Percentiles rank a stretch among this genome's conserved stretches.
Conservation (phyloP, 2,888 invertebrate genomes). For the Zhuqinia jingwanae region DNA sequence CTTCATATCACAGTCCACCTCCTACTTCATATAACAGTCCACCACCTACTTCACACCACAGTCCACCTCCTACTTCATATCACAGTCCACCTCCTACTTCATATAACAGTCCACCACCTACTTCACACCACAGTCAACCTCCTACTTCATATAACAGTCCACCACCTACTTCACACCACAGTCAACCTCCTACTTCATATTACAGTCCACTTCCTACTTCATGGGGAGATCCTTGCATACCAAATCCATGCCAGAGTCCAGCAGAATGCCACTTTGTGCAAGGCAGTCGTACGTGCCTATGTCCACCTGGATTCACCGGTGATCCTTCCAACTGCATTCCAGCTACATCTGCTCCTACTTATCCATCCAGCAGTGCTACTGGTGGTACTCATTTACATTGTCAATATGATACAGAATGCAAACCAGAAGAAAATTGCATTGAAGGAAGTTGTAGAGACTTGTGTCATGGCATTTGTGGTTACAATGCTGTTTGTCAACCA, state of each 20-base stretch:
- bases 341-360: background rate
- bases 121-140: no score
- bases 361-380: slow-evolving; percentile 32
- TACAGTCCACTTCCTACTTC: no score
- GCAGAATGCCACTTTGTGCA: slow-evolving; percentile 56
- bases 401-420: slow-evolving; percentile 61
- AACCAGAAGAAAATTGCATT: slow-evolving; percentile 53
- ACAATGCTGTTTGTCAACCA: slow-evolving; percentile 60
- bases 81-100: slow-evolving; percentile 20
- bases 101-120: no score
- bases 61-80: background rate
- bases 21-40: no score
- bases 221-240: slow-evolving; percentile 52
- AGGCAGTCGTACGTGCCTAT: slow-evolving; percentile 58
- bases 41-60: no score
- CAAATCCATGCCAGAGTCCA: slow-evolving; percentile 65
- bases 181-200: no score
- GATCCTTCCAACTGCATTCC: slow-evolving; percentile 61
- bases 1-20: no score
- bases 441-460: slow-evolving; percentile 55
- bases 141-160: no score
- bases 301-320: slow-evolving; percentile 57
- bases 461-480: slow-evolving; percentile 66
- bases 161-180: no score
- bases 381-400: background rate